These are phyloP conservation scores for Melitaea athalia DNA, from an alignment of 2,888 invertebrate genomes.

Conservation along the genomic window DNA sequence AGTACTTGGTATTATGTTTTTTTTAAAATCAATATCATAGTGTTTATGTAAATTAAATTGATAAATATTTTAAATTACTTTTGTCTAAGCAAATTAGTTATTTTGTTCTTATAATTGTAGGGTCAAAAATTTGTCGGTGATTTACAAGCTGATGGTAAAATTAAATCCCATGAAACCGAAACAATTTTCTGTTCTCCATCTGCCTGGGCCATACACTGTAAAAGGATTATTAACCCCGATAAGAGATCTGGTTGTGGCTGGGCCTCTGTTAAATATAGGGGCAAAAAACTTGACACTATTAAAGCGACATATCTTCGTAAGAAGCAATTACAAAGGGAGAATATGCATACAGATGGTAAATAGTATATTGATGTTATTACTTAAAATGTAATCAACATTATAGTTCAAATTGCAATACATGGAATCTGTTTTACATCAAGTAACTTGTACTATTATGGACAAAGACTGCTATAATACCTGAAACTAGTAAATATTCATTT, in stretches of 20 bases:
- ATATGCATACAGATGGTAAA: constrained; percentile 75
- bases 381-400: no score
- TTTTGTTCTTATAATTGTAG: constrained; percentile 60
- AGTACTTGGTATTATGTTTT: constrained; percentile 86
- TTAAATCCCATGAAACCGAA: constrained; percentile 93
- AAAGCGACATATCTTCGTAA: constrained; percentile 93
- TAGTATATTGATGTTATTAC: not conserved
- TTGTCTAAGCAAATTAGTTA: constrained; percentile 35
- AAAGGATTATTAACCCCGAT: constrained; percentile 94
- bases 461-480: no score
- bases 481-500: no score
- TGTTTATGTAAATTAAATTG: no score
- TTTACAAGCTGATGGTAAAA: constrained; percentile 92
- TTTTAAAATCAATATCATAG: no score
- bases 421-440: no score
- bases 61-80: constrained; percentile 24
- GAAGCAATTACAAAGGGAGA: constrained; percentile 83
- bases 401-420: no score
- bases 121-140: constrained; percentile 95
- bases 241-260: constrained; percentile 96
- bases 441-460: no score
- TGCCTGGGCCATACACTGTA: constrained; percentile 96
- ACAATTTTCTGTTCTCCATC: constrained; percentile 94
- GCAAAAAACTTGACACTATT: constrained; percentile 93
- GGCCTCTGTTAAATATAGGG: constrained; percentile 94